These are phyloP conservation scores for Exephanes ischioxanthus DNA, from an alignment of 2,888 invertebrate genomes.

Conservation along the genomic window DNA sequence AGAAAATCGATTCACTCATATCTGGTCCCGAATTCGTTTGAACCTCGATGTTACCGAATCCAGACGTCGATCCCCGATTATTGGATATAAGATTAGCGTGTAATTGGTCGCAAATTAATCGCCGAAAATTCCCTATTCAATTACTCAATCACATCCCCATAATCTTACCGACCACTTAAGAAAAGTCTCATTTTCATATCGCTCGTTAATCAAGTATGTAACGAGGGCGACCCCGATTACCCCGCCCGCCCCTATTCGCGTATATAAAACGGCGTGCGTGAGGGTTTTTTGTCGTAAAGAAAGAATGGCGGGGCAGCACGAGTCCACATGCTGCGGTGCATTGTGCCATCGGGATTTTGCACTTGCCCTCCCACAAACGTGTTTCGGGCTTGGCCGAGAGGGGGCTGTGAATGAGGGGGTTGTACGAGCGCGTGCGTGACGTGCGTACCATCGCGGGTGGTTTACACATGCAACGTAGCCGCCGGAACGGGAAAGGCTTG, in stretches of 20 bases:
- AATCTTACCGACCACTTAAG: no score
- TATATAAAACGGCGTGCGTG: background rate
- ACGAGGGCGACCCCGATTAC: background rate
- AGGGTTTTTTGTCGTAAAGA: background rate
- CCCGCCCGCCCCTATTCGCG: no score
- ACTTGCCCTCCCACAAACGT: conserved; percentile 39
- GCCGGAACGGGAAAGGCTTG: conserved; percentile 47
- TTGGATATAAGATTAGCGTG: conserved; percentile 18
- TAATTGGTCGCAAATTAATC: background rate
- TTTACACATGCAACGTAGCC: conserved; percentile 52
- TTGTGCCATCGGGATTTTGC: conserved; percentile 57
- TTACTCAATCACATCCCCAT: no score
- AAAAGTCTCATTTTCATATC: no score
- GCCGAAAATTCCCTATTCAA: background rate
- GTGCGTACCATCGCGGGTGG: conserved; percentile 59
- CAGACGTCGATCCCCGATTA: background rate
- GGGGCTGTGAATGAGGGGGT: conserved; percentile 53
- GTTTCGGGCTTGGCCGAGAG: conserved; percentile 43
- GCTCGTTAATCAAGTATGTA: background rate
- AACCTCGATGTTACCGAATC: background rate
- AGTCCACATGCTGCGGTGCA: conserved; percentile 33
- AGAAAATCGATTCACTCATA: background rate
- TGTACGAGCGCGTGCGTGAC: conserved; percentile 66
- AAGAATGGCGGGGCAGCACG: conserved; percentile 26
- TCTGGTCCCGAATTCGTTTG: background rate